Percentiles rank a stretch among this genome's conserved stretches.
phyloP scores from a whole-genome alignment of 1,140 invertebrate species.

The Carcinoscorpius rotundicauda region DNA sequence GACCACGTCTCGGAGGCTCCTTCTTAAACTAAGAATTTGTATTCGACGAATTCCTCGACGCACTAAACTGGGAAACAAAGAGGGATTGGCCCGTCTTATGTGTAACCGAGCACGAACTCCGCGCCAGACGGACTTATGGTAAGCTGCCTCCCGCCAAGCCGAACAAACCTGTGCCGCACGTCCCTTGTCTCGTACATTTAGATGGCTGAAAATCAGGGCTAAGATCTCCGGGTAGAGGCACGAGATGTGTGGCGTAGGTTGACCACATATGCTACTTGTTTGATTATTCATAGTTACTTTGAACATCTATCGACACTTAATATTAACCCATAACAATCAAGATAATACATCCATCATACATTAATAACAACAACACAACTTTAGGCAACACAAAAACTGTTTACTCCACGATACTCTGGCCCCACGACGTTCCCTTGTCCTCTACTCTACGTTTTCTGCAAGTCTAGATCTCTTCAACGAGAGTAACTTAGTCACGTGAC shows the following conservation, averaged over 20 bases:
- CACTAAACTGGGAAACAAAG: conserved; percentile 70
- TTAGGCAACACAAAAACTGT: too few relatives aligned
- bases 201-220: conserved; percentile 77
- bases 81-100: conserved; percentile 62
- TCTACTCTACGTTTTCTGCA: too few relatives aligned
- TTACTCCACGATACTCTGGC: too few relatives aligned
- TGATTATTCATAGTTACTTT: too few relatives aligned
- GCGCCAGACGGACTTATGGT: conserved; percentile 82
- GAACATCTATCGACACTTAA: too few relatives aligned
- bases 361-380: too few relatives aligned
- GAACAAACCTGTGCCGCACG: conserved; percentile 78
- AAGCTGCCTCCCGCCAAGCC: conserved; percentile 73
- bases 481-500: too few relatives aligned
- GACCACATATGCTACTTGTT: too few relatives aligned
- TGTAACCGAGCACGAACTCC: conserved; percentile 83
- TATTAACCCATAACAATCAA: too few relatives aligned
- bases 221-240: conserved; percentile 83
- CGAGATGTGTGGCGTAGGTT: conserved; percentile 52
- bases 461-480: too few relatives aligned
- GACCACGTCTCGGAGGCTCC: conserved; percentile 74
- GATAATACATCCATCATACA: too few relatives aligned
- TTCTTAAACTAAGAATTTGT: conserved; percentile 68
- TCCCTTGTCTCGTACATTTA: conserved; percentile 77
- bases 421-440: too few relatives aligned
- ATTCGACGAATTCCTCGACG: conserved; percentile 73